A percentile compares a stretch with the other conserved stretches of the same genome.
Conservation (phyloP, 1,140 invertebrate species). For the Pygmarrhopalites habei region DNA sequence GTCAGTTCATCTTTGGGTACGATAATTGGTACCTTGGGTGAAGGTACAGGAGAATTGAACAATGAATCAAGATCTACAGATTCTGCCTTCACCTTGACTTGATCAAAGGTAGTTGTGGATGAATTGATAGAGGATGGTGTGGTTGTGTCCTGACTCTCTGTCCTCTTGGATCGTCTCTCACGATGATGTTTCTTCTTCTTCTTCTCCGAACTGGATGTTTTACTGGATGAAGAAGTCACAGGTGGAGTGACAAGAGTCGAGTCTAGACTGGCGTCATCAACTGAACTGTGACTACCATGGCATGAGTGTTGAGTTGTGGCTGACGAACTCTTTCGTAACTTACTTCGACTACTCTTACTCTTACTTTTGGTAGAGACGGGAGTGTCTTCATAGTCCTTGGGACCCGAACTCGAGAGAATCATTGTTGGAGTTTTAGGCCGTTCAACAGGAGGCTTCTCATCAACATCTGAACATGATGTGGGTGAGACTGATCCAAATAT, state of each 20-base stretch:
- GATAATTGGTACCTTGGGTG: slow-evolving; percentile 4
- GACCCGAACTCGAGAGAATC: neutral
- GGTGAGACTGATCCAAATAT: slow-evolving; percentile 34
- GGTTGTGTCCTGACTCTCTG: slow-evolving; percentile 24
- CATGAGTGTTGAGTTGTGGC: neutral
- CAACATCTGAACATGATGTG: slow-evolving; percentile 28
- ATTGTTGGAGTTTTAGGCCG: slow-evolving; percentile 18
- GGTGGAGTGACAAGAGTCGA: neutral
- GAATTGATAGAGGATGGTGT: neutral
- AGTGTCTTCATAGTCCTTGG: slow-evolving; percentile 27
- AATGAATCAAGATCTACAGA: slow-evolving; percentile 30
- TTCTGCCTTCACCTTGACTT: slow-evolving; percentile 21
- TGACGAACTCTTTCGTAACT: slow-evolving; percentile 19
- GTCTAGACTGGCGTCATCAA: slow-evolving; percentile 16
- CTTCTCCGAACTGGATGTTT: neutral
- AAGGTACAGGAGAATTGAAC: slow-evolving; percentile 31
- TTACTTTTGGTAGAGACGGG: slow-evolving; percentile 19
- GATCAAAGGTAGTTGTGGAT: slow-evolving; percentile 9
- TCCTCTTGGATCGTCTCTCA: slow-evolving; percentile 28
- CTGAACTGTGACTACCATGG: slow-evolving; percentile 8
- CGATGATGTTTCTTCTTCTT: slow-evolving; percentile 37
- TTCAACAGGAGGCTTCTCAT: slow-evolving; percentile 15
- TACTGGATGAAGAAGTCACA: slow-evolving; percentile 3
- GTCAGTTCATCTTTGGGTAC: neutral
- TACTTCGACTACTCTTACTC: slow-evolving; percentile 16